Evolutionary conservation across 92 coral and sea anemone species (phyloP).

Genomic region (Actinostola sp.): DNA sequence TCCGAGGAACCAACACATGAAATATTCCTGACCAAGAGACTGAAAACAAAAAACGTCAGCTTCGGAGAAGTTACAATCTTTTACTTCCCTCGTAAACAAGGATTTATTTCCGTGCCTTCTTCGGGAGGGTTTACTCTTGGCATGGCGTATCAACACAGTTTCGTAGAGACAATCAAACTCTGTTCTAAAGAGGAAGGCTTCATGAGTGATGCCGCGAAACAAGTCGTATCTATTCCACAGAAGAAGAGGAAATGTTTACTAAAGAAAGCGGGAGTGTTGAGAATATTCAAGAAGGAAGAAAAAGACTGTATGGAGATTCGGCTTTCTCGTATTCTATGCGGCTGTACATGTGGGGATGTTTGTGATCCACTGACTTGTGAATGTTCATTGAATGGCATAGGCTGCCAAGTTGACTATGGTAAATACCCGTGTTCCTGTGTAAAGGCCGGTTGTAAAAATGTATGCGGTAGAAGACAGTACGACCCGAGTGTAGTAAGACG

Average conservation of each 20-base stretch:
- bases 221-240: conserved; percentile 77
- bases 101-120: conserved; percentile 94
- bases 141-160: conserved; percentile 83
- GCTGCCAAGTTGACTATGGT: conserved; percentile 97
- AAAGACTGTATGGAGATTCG: conserved; percentile 84
- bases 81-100: conserved; percentile 90
- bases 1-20: conserved; percentile 56
- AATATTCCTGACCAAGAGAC: conserved; percentile 33
- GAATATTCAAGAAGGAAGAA: conserved; percentile 81
- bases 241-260: conserved; percentile 74
- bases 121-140: conserved; percentile 94
- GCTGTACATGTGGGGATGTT: conserved; percentile 89
- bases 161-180: conserved; percentile 58
- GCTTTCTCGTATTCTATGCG: conserved; percentile 88
- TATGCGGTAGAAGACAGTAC: conserved; percentile 87
- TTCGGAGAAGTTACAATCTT: conserved; percentile 84
- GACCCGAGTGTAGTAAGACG: conserved; percentile 72
- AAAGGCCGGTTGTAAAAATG: conserved; percentile 80
- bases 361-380: conserved; percentile 93
- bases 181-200: conserved; percentile 30
- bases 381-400: conserved; percentile 91
- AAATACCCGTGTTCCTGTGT: conserved; percentile 96
- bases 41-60: conserved; percentile 62
- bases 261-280: conserved; percentile 82
- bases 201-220: conserved; percentile 36